Conservation (phyloP, 2,888 invertebrate species). For the Eustalomyia histrio region DNA sequence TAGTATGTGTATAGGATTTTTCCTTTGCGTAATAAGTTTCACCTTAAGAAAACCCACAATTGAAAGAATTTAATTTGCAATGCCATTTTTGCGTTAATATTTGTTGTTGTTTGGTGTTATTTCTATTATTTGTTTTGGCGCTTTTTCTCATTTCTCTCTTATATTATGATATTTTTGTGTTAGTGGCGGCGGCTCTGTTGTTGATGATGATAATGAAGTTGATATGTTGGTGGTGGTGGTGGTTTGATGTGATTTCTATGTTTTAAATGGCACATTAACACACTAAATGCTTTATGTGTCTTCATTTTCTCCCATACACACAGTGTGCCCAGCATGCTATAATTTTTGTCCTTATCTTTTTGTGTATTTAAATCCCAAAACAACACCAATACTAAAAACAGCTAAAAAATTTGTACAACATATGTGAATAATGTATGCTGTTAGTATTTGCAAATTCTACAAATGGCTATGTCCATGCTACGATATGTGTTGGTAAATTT, state of each 20-base stretch:
- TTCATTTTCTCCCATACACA: background rate
- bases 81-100: background rate
- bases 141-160: background rate
- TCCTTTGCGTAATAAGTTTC: too few relatives aligned
- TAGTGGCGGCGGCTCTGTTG: background rate
- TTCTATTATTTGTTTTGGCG: background rate
- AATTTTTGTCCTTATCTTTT: background rate
- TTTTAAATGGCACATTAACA: conserved; percentile 44
- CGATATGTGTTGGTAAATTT: too few relatives aligned
- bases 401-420: background rate
- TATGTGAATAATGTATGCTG: background rate
- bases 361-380: background rate
- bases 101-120: background rate
- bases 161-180: background rate
- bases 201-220: background rate
- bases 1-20: too few relatives aligned
- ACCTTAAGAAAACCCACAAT: background rate
- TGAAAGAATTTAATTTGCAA: background rate
- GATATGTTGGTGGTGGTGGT: background rate
- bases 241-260: conserved; percentile 16
- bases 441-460: too few relatives aligned
- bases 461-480: too few relatives aligned
- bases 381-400: background rate
- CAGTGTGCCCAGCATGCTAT: background rate
- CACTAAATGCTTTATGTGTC: conserved; percentile 33